Percentiles rank a stretch among this genome's conserved stretches.
phyloP scores from a whole-genome alignment of 2,888 invertebrate species.

The Chloroclysta siterata region DNA sequence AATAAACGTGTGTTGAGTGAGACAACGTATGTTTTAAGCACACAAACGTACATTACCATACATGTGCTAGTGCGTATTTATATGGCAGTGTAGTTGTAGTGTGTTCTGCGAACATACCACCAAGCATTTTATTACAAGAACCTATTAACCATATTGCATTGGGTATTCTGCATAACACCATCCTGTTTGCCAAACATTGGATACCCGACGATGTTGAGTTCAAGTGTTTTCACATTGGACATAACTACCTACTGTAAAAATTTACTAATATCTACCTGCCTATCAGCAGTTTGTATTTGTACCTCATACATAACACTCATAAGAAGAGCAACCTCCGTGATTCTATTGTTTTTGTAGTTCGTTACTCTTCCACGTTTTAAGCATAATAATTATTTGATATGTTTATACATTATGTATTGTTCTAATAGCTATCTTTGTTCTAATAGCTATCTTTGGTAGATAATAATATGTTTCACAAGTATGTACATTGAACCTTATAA shows the following conservation, averaged over 20 bases:
- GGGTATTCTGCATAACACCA: conserved; percentile 28
- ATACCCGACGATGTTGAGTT: conserved; percentile 1
- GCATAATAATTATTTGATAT: conserved; percentile 33
- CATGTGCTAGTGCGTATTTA: conserved; percentile 35
- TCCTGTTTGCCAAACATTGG: conserved; percentile 24
- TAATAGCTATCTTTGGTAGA: conserved; percentile 14
- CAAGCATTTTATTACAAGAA: conserved; percentile 53
- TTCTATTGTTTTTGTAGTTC: conserved; percentile 37
- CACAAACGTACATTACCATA: conserved; percentile 48
- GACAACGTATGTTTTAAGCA: conserved; percentile 43
- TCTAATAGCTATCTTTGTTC: conserved; percentile 7
- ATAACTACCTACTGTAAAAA: conserved; percentile 3
- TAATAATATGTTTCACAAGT: conserved; percentile 30
- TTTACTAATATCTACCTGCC: not conserved
- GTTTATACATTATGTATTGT: conserved; percentile 26
- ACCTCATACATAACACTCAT: too few relatives aligned
- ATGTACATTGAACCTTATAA: conserved; percentile 15
- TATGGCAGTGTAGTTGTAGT: conserved; percentile 32
- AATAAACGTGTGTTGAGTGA: conserved; percentile 51
- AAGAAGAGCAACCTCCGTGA: not conserved
- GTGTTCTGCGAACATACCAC: conserved; percentile 44
- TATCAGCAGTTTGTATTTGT: not conserved
- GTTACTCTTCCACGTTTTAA: conserved; percentile 37
- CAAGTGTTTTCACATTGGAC: not conserved
- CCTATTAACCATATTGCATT: conserved; percentile 50